Evolutionary conservation across 1,140 invertebrate genomes (phyloP), one percentile per base, ranked within the genome.

Genomic region (Arion vulgaris): DNA sequence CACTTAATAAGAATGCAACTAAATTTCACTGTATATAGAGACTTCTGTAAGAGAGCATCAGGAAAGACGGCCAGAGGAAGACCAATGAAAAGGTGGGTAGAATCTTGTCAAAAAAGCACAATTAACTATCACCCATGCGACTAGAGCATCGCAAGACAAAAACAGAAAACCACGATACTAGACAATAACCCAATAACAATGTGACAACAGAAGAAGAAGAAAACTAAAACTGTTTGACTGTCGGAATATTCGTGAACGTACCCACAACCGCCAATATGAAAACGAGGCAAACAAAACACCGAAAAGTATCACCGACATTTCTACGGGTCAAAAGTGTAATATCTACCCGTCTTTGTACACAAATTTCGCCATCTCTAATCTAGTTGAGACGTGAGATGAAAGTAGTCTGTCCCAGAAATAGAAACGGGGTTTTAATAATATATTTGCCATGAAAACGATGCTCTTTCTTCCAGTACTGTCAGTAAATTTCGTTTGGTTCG

Each of bases 341-440:
- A 66, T 66, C 62, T 28, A 28, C 62, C 28, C 62, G 62, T 66
- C 62, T 66, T 66, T 66, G 62, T 66, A 66, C 62, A 66, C 62
- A 66, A 34, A 66, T 66, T 66, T 66, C 62, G 62, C 17, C 62
- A 7, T 28, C 11, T 32, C 62, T 32, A 66, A 66, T 66, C 62
- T 66, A 0, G n/a, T 28, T 23, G 28, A 32, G 28, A 66, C 62
- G 5, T 32, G 28, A 23, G 1, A 32, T 0, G 28, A 32, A 28
- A 1, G n/a, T 7, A 66, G 62, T 66, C 62, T 66, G 7, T 28
- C n/a, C 62, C 17, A 28, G 62, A 66, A 66, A 32, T 66, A 66
- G 62, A 66, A 66, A 7, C 57, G n/a, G n/a, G 19, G 28, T 5
- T 66, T 66, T 32, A 57, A 57, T 66, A 66, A 66, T 66, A 66